phyloP scores from a whole-genome alignment of 2,888 invertebrate genomes.

The Pristionchus mayeri region DNA sequence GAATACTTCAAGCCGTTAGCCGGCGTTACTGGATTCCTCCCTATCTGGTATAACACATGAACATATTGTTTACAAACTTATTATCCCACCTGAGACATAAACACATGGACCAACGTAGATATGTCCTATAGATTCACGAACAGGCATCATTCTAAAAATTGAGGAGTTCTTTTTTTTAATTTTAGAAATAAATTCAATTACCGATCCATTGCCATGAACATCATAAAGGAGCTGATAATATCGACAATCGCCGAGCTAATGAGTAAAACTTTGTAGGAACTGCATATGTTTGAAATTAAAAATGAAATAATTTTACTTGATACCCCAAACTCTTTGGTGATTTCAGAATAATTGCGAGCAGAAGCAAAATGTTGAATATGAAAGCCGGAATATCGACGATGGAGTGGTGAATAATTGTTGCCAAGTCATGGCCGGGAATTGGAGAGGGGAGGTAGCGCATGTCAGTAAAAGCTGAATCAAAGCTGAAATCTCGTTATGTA shows the following conservation, averaged over 20 bases:
- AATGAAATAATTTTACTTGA: no score
- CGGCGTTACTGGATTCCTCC: no score
- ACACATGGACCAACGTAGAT: no score
- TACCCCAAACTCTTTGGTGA: constrained; percentile 9
- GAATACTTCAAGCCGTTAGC: no score
- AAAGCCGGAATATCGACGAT: neutral
- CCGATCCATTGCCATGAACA: neutral
- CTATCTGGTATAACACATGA: no score
- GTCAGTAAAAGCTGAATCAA: no score
- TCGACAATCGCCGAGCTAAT: neutral
- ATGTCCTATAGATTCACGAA: no score
- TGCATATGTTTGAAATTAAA: neutral
- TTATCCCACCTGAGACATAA: no score
- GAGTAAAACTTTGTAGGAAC: neutral
- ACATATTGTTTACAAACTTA: no score
- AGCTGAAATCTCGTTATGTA: no score
- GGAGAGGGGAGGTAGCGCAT: neutral
- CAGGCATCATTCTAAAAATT: no score
- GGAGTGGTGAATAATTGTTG: constrained; percentile 10
- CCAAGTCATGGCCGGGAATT: neutral
- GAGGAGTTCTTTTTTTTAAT: no score
- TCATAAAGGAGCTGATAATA: neutral
- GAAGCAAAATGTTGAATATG: neutral
- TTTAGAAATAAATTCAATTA: neutral
- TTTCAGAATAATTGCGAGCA: neutral